These are phyloP conservation scores for Melanotus villosus DNA, from an alignment of 2,888 invertebrate genomes.

Conservation along the genomic window DNA sequence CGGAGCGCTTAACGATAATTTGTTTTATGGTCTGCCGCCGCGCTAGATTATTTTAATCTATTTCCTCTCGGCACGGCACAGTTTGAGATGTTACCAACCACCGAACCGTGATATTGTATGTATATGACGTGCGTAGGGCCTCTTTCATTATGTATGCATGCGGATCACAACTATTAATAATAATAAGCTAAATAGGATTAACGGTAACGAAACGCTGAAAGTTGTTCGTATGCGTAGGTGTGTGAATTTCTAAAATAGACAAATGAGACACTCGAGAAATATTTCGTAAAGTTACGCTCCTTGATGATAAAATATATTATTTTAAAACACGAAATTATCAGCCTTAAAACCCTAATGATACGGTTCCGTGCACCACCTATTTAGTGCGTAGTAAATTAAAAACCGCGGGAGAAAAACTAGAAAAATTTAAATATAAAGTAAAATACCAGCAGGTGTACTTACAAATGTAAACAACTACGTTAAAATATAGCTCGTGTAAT, in stretches of 20 bases:
- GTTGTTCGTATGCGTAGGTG: slow-evolving; percentile 26
- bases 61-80: slow-evolving; percentile 55
- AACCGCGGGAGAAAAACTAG: too few relatives aligned
- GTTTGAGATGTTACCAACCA: slow-evolving; percentile 47
- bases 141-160: slow-evolving; percentile 36
- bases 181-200: slow-evolving; percentile 34
- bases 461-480: too few relatives aligned
- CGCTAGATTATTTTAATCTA: slow-evolving; percentile 62
- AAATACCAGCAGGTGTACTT: too few relatives aligned
- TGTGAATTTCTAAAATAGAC: slow-evolving; percentile 8
- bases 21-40: slow-evolving; percentile 62
- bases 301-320: neutral
- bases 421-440: too few relatives aligned
- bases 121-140: slow-evolving; percentile 39
- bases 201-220: slow-evolving; percentile 19
- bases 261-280: neutral
- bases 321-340: too few relatives aligned
- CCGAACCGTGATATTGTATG: slow-evolving; percentile 51
- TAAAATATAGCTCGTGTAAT: too few relatives aligned
- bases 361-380: too few relatives aligned
- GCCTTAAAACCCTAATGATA: too few relatives aligned
- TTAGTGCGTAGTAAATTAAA: too few relatives aligned
- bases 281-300: slow-evolving; percentile 13
- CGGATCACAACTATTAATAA: slow-evolving; percentile 39
- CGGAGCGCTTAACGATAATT: slow-evolving; percentile 57